Evolutionary conservation across 2,797 vertebrate species (phyloP), one percentile per base, ranked within the genome.

Genomic region (Florisuga fusca): DNA sequence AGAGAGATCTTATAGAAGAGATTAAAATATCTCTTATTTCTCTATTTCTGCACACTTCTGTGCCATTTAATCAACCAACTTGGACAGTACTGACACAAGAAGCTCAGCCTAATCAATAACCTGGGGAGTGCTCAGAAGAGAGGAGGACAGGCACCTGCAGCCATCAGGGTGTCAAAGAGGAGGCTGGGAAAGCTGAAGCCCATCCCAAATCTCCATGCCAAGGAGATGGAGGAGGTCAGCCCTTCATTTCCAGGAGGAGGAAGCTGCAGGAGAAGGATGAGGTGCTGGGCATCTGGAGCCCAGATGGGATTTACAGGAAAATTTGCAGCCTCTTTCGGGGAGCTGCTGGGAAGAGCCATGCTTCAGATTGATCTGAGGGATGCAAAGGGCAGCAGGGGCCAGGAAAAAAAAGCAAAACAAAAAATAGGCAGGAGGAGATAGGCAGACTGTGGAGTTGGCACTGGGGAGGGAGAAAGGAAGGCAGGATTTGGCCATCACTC

Each of bases 141-240:
- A 68, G 0, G 3, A 51, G 46, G 15, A 31, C 1, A 1, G 64
- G 36, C 1, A 3, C 54, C 71, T 61, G 69, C 19, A 11, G 27
- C 62, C 22, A 5, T 3, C 67, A 57, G 78, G 33, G 4, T 31
- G 22, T 14, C 46, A 48, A 5, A 22, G 34, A 63, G 41, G 31
- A 33, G 18, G 18, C 25, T 84, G 88, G 87, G 22, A 76, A 43
- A 13, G 31, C 50, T 72, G 81, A 66, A 59, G 29, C 21, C 53
- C 33, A 69, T 26, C 78, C 9, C 13, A 53, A 31, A 33, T 46
- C 29, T 78, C 92, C 4, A 0, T 31, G n/a, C 16, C 48, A 29
- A 34, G n/a, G 31, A 10, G 48, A 16, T n/a, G 67, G 46, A 58
- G 26, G 15, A 57, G 9, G 48, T 64, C 5, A 2, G 3, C 7